Conservation (phyloP, 2,113 vertebrate genomes). For the Salminus brasiliensis region DNA sequence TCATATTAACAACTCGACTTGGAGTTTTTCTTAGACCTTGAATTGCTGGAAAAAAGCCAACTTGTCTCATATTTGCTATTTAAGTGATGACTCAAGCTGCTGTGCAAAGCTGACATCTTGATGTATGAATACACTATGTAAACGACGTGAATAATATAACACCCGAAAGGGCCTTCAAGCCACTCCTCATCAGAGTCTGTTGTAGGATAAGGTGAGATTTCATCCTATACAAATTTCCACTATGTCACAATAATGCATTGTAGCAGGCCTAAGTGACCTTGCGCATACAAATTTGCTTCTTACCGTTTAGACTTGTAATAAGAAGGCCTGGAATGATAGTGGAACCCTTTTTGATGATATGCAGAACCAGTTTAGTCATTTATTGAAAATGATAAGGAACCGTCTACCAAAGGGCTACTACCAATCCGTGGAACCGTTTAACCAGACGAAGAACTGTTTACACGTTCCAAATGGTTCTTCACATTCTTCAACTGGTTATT, state of each 20-base stretch:
- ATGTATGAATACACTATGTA: constrained; percentile 14
- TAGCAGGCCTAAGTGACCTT: constrained; percentile 35
- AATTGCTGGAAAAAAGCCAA: neutral
- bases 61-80: neutral
- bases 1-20: constrained; percentile 16
- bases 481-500: too few species aligned
- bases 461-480: too few species aligned
- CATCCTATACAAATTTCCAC: constrained; percentile 24
- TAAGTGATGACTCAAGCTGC: constrained; percentile 25
- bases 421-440: too few species aligned
- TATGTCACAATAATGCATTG: neutral
- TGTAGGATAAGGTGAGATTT: constrained; percentile 21
- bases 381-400: too few species aligned
- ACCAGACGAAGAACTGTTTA: too few species aligned
- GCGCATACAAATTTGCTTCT: neutral
- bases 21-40: neutral
- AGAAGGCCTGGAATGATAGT: constrained; percentile 1
- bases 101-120: neutral
- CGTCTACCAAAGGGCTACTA: too few species aligned
- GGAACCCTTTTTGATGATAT: too few species aligned
- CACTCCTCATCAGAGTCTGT: neutral
- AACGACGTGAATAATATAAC: constrained; percentile 6
- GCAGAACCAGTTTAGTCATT: too few species aligned
- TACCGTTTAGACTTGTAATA: constrained; percentile 2
- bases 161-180: constrained; percentile 18